Percentiles rank a stretch among this genome's conserved stretches.
Evolutionary conservation across 1,140 invertebrate genomes (phyloP).

Genomic region (Drosophila kurseongensis): DNA sequence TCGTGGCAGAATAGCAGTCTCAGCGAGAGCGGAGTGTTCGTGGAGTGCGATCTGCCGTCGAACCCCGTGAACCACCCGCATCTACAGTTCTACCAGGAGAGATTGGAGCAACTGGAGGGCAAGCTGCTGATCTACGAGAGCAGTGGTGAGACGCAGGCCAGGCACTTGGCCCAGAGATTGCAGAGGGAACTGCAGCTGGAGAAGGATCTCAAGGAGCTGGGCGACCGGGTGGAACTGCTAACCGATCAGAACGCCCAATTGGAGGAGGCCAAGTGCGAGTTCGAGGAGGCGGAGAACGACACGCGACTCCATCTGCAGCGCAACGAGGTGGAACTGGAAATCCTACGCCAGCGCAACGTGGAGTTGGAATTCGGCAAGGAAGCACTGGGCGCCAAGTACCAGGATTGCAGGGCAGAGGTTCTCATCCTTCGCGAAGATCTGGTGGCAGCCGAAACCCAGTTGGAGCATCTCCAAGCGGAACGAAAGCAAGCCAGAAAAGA

Average conservation of each 20-base stretch:
- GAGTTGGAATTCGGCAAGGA: conserved; percentile 85
- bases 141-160: conserved; percentile 86
- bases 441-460: conserved; percentile 86
- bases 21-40: conserved; percentile 89
- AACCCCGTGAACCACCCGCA: conserved; percentile 85
- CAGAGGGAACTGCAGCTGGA: conserved; percentile 86
- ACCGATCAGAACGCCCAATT: conserved; percentile 87
- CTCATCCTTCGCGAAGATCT: conserved; percentile 75
- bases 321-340: conserved; percentile 83
- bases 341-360: conserved; percentile 80
- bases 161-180: conserved; percentile 86
- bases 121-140: conserved; percentile 87
- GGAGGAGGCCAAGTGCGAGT: conserved; percentile 88
- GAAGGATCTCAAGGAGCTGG: conserved; percentile 86
- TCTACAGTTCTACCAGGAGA: conserved; percentile 87
- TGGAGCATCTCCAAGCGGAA: conserved; percentile 86
- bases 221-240: conserved; percentile 86
- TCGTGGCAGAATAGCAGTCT: conserved; percentile 84
- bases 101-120: conserved; percentile 86
- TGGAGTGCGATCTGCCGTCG: conserved; percentile 84
- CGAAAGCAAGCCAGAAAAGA: conserved; percentile 87
- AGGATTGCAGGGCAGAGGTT: conserved; percentile 85
- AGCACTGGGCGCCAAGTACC: conserved; percentile 84
- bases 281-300: conserved; percentile 90
- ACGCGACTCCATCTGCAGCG: conserved; percentile 88